Conservation (phyloP, 2,797 vertebrate genomes). For the Trematomus bernacchii region DNA sequence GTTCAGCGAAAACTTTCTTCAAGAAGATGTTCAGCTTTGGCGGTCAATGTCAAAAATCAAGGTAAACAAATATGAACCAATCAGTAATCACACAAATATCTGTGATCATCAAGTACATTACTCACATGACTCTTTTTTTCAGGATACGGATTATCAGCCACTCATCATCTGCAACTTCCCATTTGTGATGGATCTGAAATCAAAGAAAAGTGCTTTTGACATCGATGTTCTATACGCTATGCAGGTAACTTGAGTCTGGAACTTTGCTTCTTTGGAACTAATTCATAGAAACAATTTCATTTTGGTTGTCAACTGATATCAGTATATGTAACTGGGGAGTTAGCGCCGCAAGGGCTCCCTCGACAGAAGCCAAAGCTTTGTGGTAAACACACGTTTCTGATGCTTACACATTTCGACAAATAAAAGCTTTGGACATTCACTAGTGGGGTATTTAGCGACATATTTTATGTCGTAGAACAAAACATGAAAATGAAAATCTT, state of each 20-base stretch:
- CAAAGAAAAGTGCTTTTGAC: constrained; percentile 69
- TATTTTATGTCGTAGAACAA: too few species aligned
- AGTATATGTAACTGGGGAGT: neutral
- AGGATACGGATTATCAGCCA: constrained; percentile 31
- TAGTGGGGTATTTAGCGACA: too few species aligned
- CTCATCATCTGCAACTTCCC: constrained; percentile 61
- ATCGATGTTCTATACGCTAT: rapidly evolving
- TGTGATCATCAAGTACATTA: neutral
- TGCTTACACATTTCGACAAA: too few species aligned
- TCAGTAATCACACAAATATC: neutral
- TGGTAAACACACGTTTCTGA: too few species aligned
- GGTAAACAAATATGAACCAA: constrained; percentile 37
- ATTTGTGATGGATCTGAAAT: constrained; percentile 73
- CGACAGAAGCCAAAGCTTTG: too few species aligned
- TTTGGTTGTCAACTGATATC: neutral
- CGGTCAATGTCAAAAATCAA: neutral
- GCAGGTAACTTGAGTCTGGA: constrained; percentile 51
- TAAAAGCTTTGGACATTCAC: too few species aligned
- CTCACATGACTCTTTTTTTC: neutral
- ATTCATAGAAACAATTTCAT: neutral
- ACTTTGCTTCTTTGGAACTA: neutral
- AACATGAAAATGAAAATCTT: too few species aligned
- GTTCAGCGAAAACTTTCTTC: neutral
- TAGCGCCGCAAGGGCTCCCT: too few species aligned
- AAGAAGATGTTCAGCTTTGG: constrained; percentile 51